A percentile compares a stretch with the other conserved stretches of the same genome.
These are phyloP conservation scores for Xestia sexstrigata DNA, from an alignment of 2,888 invertebrate species.

Conservation along the genomic window DNA sequence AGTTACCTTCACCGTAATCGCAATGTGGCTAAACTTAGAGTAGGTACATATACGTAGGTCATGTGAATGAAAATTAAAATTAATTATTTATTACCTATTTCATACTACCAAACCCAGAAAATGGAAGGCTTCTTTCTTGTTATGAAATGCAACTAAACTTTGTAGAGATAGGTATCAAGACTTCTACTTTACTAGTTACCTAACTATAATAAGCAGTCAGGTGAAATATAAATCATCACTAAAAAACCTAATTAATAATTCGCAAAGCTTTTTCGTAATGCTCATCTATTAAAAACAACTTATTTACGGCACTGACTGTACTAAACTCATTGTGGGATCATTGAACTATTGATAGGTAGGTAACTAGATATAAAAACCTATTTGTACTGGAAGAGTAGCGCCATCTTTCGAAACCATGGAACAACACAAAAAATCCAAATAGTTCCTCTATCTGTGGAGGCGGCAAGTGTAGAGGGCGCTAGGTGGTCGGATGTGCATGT, in stretches of 20 bases:
- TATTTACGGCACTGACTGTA: slow-evolving; percentile 66
- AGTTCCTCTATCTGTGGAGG: slow-evolving; percentile 46
- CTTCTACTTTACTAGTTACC: neutral
- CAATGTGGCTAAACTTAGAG: neutral
- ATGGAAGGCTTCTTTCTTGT: neutral
- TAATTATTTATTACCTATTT: neutral
- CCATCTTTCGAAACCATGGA: slow-evolving; percentile 74
- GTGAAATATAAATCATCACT: neutral
- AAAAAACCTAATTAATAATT: slow-evolving; percentile 16
- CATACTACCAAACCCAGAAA: neutral
- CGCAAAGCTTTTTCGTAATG: slow-evolving; percentile 31
- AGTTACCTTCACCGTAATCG: neutral
- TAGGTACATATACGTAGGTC: neutral
- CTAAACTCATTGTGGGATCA: slow-evolving; percentile 71
- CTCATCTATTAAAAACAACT: slow-evolving; percentile 45
- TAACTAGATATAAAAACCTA: slow-evolving; percentile 66
- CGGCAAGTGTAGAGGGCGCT: slow-evolving; percentile 72
- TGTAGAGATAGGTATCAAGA: neutral
- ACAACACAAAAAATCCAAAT: slow-evolving; percentile 55
- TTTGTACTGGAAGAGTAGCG: slow-evolving; percentile 70
- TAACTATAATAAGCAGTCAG: neutral
- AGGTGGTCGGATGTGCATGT: slow-evolving; percentile 75
- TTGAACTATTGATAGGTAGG: slow-evolving; percentile 74
- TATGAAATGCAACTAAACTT: neutral
- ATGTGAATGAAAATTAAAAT: neutral